Percentiles rank a stretch among this genome's conserved stretches.
Evolutionary conservation across 2,113 vertebrate species (phyloP).

Genomic region (Dipodomys spectabilis): DNA sequence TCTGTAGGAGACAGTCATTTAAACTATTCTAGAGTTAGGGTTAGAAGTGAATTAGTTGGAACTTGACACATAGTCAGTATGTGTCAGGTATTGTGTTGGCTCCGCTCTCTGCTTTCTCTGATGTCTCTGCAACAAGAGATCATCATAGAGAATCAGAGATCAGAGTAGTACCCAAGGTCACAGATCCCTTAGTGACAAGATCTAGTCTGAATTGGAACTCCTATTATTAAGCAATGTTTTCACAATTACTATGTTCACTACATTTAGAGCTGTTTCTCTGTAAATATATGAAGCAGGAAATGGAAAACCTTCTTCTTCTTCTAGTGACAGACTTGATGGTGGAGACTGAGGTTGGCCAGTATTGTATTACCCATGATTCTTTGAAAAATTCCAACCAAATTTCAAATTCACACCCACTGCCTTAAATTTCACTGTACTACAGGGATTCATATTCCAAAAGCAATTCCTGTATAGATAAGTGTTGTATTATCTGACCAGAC

Average conservation of each 20-base stretch:
- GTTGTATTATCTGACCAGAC: background rate
- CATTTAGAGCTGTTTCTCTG: background rate
- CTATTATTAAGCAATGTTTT: background rate
- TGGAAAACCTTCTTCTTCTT: background rate
- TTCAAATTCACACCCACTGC: background rate
- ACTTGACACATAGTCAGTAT: background rate
- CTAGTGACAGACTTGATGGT: background rate
- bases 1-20: background rate
- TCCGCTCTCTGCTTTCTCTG: background rate
- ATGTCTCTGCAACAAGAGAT: background rate
- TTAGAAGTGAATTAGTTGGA: background rate
- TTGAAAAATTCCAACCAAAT: constrained; percentile 20
- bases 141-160: background rate
- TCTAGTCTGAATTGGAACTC: background rate
- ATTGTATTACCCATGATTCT: background rate
- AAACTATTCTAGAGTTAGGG: background rate
- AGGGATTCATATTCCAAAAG: background rate
- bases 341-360: background rate
- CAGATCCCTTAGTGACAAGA: background rate
- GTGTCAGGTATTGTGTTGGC: background rate
- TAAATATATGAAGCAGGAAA: background rate
- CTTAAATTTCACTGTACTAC: constrained; percentile 7
- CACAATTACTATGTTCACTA: background rate
- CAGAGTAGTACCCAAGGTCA: background rate
- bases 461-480: background rate